phyloP scores from a whole-genome alignment of 2,113 vertebrate genomes.

The Eurypyga helias region DNA sequence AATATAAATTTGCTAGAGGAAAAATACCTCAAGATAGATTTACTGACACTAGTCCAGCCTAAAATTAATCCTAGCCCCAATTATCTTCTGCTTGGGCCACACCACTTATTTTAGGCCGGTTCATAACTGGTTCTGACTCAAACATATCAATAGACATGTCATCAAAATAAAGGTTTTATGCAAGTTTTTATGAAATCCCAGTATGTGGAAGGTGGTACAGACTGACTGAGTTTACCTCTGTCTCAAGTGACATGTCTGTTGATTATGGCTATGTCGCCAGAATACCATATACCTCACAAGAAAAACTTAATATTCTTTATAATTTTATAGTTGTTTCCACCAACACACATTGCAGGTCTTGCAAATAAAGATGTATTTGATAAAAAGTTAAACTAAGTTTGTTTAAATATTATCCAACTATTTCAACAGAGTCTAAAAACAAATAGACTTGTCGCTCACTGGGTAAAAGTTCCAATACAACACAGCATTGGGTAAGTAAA shows the following conservation, averaged over 20 bases:
- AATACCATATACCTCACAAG: neutral
- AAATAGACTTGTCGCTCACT: conserved; percentile 49
- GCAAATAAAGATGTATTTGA: neutral
- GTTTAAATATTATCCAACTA: conserved; percentile 69
- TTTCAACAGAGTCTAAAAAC: conserved; percentile 69
- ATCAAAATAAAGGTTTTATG: neutral
- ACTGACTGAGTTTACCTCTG: neutral
- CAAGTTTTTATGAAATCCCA: neutral
- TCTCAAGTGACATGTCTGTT: neutral
- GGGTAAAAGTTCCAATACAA: conserved; percentile 46
- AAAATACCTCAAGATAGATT: neutral
- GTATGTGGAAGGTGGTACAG: neutral
- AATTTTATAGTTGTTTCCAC: neutral
- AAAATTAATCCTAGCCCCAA: neutral
- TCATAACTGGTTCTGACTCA: neutral
- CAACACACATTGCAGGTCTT: neutral
- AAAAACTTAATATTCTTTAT: neutral
- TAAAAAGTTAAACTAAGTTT: neutral
- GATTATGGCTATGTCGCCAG: neutral
- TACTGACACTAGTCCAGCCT: neutral
- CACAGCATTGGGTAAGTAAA: neutral
- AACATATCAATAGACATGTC: neutral
- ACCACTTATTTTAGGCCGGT: neutral
- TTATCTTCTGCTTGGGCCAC: neutral
- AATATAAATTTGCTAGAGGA: neutral